Evolutionary conservation across 2,113 vertebrate genomes (phyloP).

Genomic region (Junco hyemalis): DNA sequence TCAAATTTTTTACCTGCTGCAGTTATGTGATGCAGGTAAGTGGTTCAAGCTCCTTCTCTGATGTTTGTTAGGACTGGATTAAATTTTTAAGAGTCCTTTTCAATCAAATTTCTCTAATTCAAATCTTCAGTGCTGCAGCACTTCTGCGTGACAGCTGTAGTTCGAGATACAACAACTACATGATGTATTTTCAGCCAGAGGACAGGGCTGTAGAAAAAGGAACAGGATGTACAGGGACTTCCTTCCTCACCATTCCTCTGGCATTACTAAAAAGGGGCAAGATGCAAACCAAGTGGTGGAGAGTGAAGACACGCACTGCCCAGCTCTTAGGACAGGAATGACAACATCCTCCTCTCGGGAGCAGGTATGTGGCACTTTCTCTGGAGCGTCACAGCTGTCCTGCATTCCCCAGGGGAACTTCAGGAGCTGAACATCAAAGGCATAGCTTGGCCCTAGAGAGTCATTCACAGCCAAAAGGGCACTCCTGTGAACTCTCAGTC

Average conservation of each 20-base stretch:
- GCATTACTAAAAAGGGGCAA: conserved; percentile 37
- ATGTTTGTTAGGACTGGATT: not conserved
- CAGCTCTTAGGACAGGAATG: conserved; percentile 17
- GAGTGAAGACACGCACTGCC: not conserved
- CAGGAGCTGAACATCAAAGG: conserved; percentile 28
- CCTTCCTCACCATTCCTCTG: conserved; percentile 62
- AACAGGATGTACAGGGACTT: conserved; percentile 52
- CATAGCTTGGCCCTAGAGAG: not conserved
- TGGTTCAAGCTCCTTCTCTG: not conserved
- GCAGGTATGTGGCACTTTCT: conserved; percentile 30
- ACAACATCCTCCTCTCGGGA: conserved; percentile 21
- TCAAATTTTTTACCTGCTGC: not conserved
- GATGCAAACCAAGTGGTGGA: not conserved
- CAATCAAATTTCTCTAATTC: not conserved
- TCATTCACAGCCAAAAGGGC: not conserved
- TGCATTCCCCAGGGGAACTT: conserved; percentile 1
- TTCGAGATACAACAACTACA: not conserved
- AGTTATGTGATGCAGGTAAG: not conserved
- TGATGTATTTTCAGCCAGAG: not conserved
- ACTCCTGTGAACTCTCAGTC: not conserved
- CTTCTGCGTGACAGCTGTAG: not conserved
- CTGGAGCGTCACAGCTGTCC: conserved; percentile 46
- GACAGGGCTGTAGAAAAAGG: not conserved
- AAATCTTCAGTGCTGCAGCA: not conserved
- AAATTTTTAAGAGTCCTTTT: not conserved